Percentiles rank a stretch among this genome's conserved stretches.
Evolutionary conservation across 2,888 invertebrate genomes (phyloP).

Genomic region (Trissolcus brochymenae): DNA sequence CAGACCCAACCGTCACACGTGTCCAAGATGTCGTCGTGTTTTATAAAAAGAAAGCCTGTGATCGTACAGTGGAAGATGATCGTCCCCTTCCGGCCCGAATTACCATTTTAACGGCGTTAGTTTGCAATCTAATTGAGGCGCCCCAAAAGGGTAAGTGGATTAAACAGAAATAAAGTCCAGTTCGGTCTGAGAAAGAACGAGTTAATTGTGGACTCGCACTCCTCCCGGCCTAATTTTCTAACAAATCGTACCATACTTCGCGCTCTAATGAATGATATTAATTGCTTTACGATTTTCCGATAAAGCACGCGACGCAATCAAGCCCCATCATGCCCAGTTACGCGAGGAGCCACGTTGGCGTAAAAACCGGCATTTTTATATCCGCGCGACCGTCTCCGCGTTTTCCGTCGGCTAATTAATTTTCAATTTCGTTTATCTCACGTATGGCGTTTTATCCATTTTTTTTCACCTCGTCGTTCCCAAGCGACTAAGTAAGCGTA

Average conservation of each 20-base stretch:
- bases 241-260: slow-evolving; percentile 73
- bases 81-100: background rate
- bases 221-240: slow-evolving; percentile 73
- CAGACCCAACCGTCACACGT: slow-evolving; percentile 66
- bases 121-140: slow-evolving; percentile 34
- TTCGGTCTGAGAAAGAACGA: slow-evolving; percentile 4
- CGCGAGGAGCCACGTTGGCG: background rate
- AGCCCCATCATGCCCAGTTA: slow-evolving; percentile 68
- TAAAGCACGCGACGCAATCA: slow-evolving; percentile 70
- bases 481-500: slow-evolving; percentile 20
- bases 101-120: slow-evolving; percentile 1
- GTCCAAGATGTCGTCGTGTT: slow-evolving; percentile 68
- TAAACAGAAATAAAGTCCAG: slow-evolving; percentile 35
- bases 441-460: slow-evolving; percentile 3
- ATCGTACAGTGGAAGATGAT: background rate
- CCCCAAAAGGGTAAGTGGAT: slow-evolving; percentile 42
- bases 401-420: slow-evolving; percentile 44
- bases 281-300: slow-evolving; percentile 76
- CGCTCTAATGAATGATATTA: slow-evolving; percentile 74
- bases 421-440: slow-evolving; percentile 39
- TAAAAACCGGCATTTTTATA: slow-evolving; percentile 42
- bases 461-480: slow-evolving; percentile 7
- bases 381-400: slow-evolving; percentile 28
- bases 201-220: slow-evolving; percentile 67
- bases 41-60: slow-evolving; percentile 36